A percentile compares a stretch with the other conserved stretches of the same genome.
phyloP scores from a whole-genome alignment of 2,113 vertebrate species.

The Aegotheles bennettii region DNA sequence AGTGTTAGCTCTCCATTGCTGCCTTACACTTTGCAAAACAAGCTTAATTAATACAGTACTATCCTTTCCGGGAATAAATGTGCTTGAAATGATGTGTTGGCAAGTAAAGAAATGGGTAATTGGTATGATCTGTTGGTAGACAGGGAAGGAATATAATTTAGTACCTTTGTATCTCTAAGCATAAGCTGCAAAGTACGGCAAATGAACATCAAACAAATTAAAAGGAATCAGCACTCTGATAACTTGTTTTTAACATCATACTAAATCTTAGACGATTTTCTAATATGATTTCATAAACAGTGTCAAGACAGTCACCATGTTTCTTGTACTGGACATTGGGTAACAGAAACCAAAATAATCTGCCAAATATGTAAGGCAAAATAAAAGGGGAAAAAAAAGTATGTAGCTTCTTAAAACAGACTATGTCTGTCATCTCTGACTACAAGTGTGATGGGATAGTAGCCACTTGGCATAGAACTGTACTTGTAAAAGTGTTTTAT shows the following conservation, averaged over 20 bases:
- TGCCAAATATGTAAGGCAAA: constrained; percentile 49
- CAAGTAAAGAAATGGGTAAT: constrained; percentile 19
- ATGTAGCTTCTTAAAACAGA: constrained; percentile 20
- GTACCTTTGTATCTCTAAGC: not conserved
- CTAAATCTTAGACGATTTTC: not conserved
- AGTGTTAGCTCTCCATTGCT: not conserved
- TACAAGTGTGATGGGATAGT: constrained; percentile 44
- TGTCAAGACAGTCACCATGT: constrained; percentile 45
- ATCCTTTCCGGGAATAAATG: not conserved
- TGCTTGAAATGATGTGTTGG: not conserved
- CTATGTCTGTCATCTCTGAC: constrained; percentile 45
- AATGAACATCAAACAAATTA: constrained; percentile 50
- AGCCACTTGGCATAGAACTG: constrained; percentile 48
- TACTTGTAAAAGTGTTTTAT: constrained; percentile 16
- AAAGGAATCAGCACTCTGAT: constrained; percentile 69
- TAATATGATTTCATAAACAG: constrained; percentile 21
- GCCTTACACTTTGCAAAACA: not conserved
- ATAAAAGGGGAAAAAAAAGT: constrained; percentile 17
- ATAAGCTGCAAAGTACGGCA: not conserved
- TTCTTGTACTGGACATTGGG: constrained; percentile 75
- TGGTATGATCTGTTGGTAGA: not conserved
- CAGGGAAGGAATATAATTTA: not conserved
- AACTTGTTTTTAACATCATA: constrained; percentile 15
- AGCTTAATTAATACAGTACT: not conserved
- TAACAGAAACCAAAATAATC: constrained; percentile 74